Conservation (phyloP, 2,113 vertebrate genomes). For the Australoheros scitulus region DNA sequence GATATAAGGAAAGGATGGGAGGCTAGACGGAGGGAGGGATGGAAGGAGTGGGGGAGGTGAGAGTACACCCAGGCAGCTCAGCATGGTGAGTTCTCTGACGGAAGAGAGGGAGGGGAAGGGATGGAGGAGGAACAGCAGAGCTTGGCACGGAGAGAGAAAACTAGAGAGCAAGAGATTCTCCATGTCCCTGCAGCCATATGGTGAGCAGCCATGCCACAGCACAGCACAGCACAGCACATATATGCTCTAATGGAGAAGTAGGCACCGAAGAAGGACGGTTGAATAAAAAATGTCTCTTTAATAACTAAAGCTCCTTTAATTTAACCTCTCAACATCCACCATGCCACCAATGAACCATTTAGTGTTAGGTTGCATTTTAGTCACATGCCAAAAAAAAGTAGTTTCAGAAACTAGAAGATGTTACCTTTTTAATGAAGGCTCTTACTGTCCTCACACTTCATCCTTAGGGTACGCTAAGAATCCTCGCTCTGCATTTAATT, state of each 20-base stretch:
- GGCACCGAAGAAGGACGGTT: neutral
- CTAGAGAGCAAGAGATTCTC: conserved; percentile 53
- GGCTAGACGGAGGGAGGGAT: conserved; percentile 12
- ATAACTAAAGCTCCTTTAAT: neutral
- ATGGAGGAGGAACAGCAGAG: conserved; percentile 58
- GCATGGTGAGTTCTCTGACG: conserved; percentile 58
- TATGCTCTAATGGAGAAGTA: conserved; percentile 6
- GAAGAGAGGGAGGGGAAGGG: conserved; percentile 53
- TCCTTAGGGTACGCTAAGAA: neutral
- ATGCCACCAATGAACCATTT: too few relatives aligned
- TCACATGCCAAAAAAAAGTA: too few relatives aligned
- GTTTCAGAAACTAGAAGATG: too few relatives aligned
- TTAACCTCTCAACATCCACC: too few relatives aligned
- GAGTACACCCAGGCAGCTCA: conserved; percentile 49
- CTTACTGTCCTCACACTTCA: too few relatives aligned
- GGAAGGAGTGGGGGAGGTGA: conserved; percentile 46
- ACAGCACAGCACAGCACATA: conserved; percentile 6
- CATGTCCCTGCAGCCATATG: conserved; percentile 68
- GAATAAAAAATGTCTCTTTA: neutral
- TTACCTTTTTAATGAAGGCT: too few relatives aligned
- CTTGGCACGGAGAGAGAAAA: conserved; percentile 55
- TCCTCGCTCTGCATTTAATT: too few relatives aligned
- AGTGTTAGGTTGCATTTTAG: too few relatives aligned
- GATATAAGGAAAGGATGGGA: conserved; percentile 21
- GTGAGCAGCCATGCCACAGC: conserved; percentile 48